Evolutionary conservation across 2,888 invertebrate genomes (phyloP), one percentile per base, ranked within the genome.

Genomic region (Pollenia griseotomentosa): DNA sequence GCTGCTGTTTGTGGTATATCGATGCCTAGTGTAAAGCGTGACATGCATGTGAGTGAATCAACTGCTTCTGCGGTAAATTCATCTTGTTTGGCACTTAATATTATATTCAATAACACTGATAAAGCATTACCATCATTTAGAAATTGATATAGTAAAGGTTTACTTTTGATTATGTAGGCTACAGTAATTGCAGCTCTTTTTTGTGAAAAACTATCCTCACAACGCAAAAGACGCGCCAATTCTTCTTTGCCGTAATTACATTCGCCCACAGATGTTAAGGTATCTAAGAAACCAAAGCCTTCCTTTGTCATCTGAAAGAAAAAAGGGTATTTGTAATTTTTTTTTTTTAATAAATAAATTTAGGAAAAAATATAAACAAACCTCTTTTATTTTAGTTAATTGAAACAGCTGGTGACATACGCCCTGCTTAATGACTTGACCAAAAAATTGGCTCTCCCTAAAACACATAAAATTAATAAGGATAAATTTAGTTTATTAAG

Each of bases 211-310:
- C 88, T 83, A 80, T 92, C 91, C 12, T 93, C 93, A 79, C 90
- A 90, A 59, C 92, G 92, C 59, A 94, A 82, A 5, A 93, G 87
- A 51, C 93, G 91, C 1, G 91, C 90, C 8, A 94, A 89, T 89
- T 94, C 93, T 14, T 93, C 93, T 83, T 92, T 92, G 68, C 93
- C 93, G 74, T 94, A 94, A 73, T 93, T 93, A 0, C 93, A 92
- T 89, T 94, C 93, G 0, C 92, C 94, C 0, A 94, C 93, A 70
- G 90, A 91, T n/a, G 92, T 92, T 1, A 94, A 89, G 0, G 91
- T 92, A 63, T 93, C 92, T 14, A 93, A 79, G 53, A 93, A 92
- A 7, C 90, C 91, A 79, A 90, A 90, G 7, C 92, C 92, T 68
- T 92, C 92, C 40, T 89, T 89, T 75, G 91, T 91, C 73, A 92